A percentile compares a stretch with the other conserved stretches of the same genome.
phyloP scores from a whole-genome alignment of 1,140 invertebrate genomes.

The Zaprionus capensis region DNA sequence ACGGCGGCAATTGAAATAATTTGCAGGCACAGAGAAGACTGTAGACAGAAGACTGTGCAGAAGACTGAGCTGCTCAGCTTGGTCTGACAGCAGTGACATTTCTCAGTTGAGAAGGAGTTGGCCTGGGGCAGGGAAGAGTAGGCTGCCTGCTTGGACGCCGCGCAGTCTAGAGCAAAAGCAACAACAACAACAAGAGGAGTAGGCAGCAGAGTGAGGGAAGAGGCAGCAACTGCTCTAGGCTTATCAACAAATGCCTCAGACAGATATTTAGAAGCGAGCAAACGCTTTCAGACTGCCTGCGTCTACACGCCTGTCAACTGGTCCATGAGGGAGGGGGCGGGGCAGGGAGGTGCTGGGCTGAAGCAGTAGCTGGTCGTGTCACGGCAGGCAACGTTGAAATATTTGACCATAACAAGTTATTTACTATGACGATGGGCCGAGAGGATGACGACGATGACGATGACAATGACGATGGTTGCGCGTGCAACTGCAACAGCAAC shows the following conservation, averaged over 20 bases:
- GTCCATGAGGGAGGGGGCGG: background rate
- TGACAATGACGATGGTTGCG: conserved; percentile 15
- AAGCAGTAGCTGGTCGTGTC: conserved; percentile 26
- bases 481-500: conserved; percentile 29
- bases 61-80: conserved; percentile 12
- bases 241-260: conserved; percentile 80
- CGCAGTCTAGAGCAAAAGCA: conserved; percentile 72
- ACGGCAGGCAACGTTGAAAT: conserved; percentile 56
- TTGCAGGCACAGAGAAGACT: conserved; percentile 27
- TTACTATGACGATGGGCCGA: conserved; percentile 63
- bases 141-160: conserved; percentile 60
- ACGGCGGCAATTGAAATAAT: conserved; percentile 52
- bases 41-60: conserved; percentile 25
- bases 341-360: background rate
- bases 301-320: conserved; percentile 17
- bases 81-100: conserved; percentile 57
- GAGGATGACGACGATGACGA: conserved; percentile 21
- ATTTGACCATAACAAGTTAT: conserved; percentile 79
- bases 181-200: conserved; percentile 38
- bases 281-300: conserved; percentile 30
- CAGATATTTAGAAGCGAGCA: conserved; percentile 67
- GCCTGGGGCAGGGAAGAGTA: background rate
- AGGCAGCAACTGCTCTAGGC: conserved; percentile 36
- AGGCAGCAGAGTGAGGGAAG: conserved; percentile 32
- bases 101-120: conserved; percentile 26